phyloP scores from a whole-genome alignment of 1,140 invertebrate species.

The Drosophila dunni region DNA sequence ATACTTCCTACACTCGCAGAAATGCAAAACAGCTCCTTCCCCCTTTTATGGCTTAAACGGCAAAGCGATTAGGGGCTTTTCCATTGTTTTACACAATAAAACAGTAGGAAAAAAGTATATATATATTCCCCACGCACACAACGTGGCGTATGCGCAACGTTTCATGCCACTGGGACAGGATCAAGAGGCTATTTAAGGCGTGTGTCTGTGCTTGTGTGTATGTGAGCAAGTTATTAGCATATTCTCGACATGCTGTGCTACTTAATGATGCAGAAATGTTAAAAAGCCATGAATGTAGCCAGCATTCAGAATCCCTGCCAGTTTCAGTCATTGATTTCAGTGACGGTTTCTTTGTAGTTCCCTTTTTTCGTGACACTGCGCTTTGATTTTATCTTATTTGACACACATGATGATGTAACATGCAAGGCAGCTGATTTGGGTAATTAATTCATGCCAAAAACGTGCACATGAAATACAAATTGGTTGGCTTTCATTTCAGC shows the following conservation, averaged over 20 bases:
- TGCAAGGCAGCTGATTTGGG: conserved; percentile 57
- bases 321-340: conserved; percentile 65
- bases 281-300: conserved; percentile 47
- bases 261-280: conserved; percentile 78
- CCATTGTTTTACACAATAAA: conserved; percentile 43
- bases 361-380: conserved; percentile 18
- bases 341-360: neutral
- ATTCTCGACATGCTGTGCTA: conserved; percentile 68
- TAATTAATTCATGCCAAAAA: conserved; percentile 73
- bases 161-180: conserved; percentile 14
- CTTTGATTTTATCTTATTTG: conserved; percentile 30
- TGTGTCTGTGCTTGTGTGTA: neutral
- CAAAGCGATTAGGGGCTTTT: conserved; percentile 39
- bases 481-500: neutral
- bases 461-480: conserved; percentile 57
- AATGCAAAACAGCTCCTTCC: conserved; percentile 37
- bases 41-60: conserved; percentile 22
- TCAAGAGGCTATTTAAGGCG: neutral
- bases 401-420: conserved; percentile 44
- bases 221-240: conserved; percentile 59
- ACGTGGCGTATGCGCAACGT: conserved; percentile 34
- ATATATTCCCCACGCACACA: conserved; percentile 24
- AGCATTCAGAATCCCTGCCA: conserved; percentile 47
- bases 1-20: neutral
- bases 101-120: conserved; percentile 14